Evolutionary conservation across 2,113 vertebrate genomes (phyloP).

Genomic region (Micronycteris hirsuta): DNA sequence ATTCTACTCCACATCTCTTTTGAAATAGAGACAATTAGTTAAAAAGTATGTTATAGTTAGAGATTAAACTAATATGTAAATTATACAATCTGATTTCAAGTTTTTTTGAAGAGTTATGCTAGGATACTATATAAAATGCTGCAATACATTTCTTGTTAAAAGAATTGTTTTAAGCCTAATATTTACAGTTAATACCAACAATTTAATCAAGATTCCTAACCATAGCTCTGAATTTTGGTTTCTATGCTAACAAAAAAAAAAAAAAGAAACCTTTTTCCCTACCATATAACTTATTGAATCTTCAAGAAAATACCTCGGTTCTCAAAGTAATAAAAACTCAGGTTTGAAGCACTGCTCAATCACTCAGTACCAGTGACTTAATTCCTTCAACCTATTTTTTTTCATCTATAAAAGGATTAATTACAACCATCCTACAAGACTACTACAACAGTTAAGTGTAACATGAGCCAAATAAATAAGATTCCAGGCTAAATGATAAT

Average conservation of each 20-base stretch:
- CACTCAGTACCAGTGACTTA: background rate
- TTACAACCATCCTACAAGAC: background rate
- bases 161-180: background rate
- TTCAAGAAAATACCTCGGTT: background rate
- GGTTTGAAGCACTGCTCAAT: background rate
- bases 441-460: background rate
- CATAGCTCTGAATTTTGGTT: background rate
- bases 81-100: background rate
- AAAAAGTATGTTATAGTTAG: background rate
- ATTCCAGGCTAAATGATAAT: background rate
- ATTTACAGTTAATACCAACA: background rate
- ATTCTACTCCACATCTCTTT: background rate
- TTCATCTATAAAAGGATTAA: background rate
- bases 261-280: background rate
- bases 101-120: background rate
- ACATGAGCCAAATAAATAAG: background rate
- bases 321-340: background rate
- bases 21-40: background rate
- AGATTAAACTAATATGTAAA: background rate
- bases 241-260: background rate
- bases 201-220: background rate
- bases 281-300: background rate
- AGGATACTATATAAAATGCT: background rate
- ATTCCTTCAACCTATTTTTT: background rate
- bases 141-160: background rate